These are phyloP conservation scores for Bostrychus sinensis DNA, from an alignment of 2,113 vertebrate species.

Conservation along the genomic window DNA sequence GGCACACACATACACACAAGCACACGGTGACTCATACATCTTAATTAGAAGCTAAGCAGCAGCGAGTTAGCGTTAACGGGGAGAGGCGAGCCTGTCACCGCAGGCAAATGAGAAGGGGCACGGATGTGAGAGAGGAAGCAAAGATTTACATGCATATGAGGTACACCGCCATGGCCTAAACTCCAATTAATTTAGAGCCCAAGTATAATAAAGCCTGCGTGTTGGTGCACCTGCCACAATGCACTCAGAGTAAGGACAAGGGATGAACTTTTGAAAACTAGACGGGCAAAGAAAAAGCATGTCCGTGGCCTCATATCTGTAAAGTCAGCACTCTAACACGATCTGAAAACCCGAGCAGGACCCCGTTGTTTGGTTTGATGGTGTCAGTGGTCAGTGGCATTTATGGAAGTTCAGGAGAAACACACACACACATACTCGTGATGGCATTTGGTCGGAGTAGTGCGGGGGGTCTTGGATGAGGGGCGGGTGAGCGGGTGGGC, in stretches of 20 bases:
- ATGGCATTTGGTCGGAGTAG: slow-evolving; percentile 63
- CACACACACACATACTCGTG: slow-evolving; percentile 36
- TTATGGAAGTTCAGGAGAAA: slow-evolving; percentile 59
- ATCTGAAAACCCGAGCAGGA: slow-evolving; percentile 51
- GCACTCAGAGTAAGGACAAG: background rate
- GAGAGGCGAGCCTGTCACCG: slow-evolving; percentile 64
- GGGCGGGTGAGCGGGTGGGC: slow-evolving; percentile 20
- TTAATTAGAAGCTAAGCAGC: slow-evolving; percentile 78
- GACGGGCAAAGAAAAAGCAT: slow-evolving; percentile 7
- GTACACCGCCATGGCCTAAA: slow-evolving; percentile 27
- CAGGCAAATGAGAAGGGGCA: slow-evolving; percentile 47
- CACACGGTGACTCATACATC: slow-evolving; percentile 75
- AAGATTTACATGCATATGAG: slow-evolving; percentile 24
- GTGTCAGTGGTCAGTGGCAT: slow-evolving; percentile 70
- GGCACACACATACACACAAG: slow-evolving; percentile 25
- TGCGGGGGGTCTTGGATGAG: slow-evolving; percentile 38
- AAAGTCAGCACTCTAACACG: slow-evolving; percentile 36
- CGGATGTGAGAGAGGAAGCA: background rate
- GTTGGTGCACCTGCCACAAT: background rate
- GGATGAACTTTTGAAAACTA: slow-evolving; percentile 12
- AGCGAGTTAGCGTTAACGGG: slow-evolving; percentile 61
- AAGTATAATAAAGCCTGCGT: slow-evolving; percentile 19
- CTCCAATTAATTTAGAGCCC: slow-evolving; percentile 53
- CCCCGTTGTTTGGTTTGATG: slow-evolving; percentile 58
- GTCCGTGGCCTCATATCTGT: slow-evolving; percentile 3